Conservation (phyloP, 2,797 vertebrate species). For the Todus mexicanus region DNA sequence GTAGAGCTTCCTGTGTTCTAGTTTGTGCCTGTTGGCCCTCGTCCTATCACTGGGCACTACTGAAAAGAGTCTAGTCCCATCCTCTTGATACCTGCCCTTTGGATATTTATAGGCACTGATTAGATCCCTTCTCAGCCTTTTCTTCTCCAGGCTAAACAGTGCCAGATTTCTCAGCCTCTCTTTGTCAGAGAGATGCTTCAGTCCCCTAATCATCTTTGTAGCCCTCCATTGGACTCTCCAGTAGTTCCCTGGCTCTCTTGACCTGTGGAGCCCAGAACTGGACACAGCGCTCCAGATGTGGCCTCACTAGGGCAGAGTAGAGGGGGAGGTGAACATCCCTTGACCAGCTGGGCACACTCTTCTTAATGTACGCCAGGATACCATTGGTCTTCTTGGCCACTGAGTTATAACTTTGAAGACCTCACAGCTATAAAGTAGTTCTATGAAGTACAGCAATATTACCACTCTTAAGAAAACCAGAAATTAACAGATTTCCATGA, state of each 20-base stretch:
- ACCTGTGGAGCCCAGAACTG: too few relatives aligned
- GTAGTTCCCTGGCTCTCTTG: too few relatives aligned
- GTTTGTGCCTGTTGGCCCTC: background rate
- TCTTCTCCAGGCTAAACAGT: background rate
- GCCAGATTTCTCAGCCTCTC: too few relatives aligned
- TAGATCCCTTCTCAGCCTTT: background rate
- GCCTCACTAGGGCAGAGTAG: too few relatives aligned
- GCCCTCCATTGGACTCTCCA: too few relatives aligned
- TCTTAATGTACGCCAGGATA: too few relatives aligned
- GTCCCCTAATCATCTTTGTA: too few relatives aligned
- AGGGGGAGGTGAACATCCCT: too few relatives aligned
- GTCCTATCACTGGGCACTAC: background rate
- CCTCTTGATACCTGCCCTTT: background rate
- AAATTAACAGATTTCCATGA: background rate
- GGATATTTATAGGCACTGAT: background rate
- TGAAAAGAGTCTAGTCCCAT: background rate
- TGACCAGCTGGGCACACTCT: too few relatives aligned
- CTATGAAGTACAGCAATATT: background rate
- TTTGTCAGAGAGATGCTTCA: too few relatives aligned
- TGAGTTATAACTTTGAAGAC: background rate
- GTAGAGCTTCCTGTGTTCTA: background rate
- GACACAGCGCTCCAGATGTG: too few relatives aligned
- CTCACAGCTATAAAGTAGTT: background rate
- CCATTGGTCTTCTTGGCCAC: too few relatives aligned
- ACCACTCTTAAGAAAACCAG: background rate